Base-by-base conservation (phyloP, 2,797 vertebrate species). In the Sus cebifrons region DNA sequence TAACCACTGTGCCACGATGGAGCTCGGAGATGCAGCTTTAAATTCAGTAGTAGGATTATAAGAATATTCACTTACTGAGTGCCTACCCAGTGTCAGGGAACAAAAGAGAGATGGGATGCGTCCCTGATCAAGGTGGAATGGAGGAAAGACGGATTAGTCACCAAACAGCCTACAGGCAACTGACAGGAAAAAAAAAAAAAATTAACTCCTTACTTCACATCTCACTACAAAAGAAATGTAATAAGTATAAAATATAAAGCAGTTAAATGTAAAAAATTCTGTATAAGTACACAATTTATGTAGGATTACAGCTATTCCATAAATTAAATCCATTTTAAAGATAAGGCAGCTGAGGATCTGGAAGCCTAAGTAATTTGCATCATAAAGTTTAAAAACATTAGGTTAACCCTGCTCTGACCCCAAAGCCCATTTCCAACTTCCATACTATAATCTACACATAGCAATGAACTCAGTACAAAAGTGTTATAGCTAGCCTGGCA, bases 181-280 rank as follows among this genome's bases (percentile, higher is more conserved):
- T 86, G 52, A 75, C 36, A 56, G 8, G 60, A 56, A 84, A 56
- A 83, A 92, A 32, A 81, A 32, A 83, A 92, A 32, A 81, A n/a
- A 32, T n/a, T 64, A 86, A 86, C 36, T 89, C 49, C 44, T 27
- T 75, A 89, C 13, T 81, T 67, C 73, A 74, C n/a, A 40, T 86
- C 21, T 86, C 15, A 62, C n/a, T 74, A 21, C 75, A 29, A 95
- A 81, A 73, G 23, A 79, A 60, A 86, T 36, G 18, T 60, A 54
- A 74, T 78, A 62, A 52, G 25, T 36, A 14, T 83, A 49, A 91
- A 71, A 44, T 94, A 27, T 21, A 70, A 86, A 82, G 25, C 15
- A 86, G 54, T 60, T 60, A 96, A 79, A 73, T 85, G 7, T 70
- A 52, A 94, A 62, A 91, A 49, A 32, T 56, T 77, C 52, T 71